Percentiles rank a stretch among this genome's conserved stretches.
Conservation (phyloP, 2,113 vertebrate genomes). For the Bos javanicus region DNA sequence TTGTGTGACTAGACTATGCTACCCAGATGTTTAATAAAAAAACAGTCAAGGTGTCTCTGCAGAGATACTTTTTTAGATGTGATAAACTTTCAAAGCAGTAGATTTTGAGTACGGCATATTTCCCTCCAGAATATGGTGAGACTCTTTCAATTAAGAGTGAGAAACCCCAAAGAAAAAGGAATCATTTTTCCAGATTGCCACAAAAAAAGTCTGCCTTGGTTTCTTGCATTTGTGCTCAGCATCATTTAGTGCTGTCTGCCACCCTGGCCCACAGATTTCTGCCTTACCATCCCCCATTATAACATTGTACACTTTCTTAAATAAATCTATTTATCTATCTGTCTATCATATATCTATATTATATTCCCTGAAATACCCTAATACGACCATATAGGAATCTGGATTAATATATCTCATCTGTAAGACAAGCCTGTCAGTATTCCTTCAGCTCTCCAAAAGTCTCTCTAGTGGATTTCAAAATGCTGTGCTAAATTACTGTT, state of each 20-base stretch:
- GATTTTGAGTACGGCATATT: not conserved
- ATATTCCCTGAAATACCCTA: not conserved
- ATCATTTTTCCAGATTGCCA: not conserved
- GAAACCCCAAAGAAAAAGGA: not conserved
- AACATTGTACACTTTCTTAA: not conserved
- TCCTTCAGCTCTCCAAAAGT: not conserved
- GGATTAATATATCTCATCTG: not conserved
- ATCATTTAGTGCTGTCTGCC: not conserved
- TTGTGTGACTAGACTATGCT: not conserved
- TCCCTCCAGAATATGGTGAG: not conserved
- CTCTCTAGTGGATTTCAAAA: not conserved
- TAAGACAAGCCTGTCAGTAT: not conserved
- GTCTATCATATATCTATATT: not conserved
- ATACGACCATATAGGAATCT: not conserved
- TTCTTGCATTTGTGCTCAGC: not conserved
- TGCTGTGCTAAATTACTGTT: not conserved
- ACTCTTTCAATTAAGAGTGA: not conserved
- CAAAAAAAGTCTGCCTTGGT: not conserved
- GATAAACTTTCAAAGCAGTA: not conserved
- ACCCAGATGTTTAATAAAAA: not conserved
- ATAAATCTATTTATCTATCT: not conserved
- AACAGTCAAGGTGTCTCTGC: not conserved
- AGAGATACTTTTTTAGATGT: not conserved
- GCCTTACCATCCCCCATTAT: not conserved
- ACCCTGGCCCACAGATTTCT: not conserved